These are phyloP conservation scores for Megalurothrips usitatus DNA, from an alignment of 2,888 invertebrate genomes.

Conservation along the genomic window DNA sequence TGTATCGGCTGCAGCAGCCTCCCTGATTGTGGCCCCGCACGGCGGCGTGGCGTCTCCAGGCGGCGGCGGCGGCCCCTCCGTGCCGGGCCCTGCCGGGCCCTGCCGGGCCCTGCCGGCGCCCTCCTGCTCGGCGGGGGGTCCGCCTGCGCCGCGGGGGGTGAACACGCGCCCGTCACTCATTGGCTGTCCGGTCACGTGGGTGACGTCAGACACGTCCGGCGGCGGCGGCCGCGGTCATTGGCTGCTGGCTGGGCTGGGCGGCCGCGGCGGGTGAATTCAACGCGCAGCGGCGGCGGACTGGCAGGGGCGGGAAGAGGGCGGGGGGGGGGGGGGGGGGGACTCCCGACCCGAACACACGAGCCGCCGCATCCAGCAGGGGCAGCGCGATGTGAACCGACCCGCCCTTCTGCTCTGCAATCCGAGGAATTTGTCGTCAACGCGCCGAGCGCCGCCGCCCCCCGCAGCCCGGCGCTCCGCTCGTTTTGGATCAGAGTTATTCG, in stretches of 20 bases:
- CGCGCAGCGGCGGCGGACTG: no score
- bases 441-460: not conserved
- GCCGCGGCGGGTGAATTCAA: no score
- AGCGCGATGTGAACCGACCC: no score
- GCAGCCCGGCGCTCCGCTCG: not conserved
- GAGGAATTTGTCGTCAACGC: not conserved
- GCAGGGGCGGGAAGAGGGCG: no score
- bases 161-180: not conserved
- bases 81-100: no score
- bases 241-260: no score
- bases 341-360: no score
- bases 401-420: not conserved
- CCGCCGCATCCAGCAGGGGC: no score
- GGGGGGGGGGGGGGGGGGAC: no score
- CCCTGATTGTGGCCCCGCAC: not conserved
- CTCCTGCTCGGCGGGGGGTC: no score
- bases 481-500: conserved; percentile 2
- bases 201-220: not conserved
- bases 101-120: no score
- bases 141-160: not conserved
- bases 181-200: not conserved
- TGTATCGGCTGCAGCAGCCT: not conserved
- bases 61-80: not conserved
- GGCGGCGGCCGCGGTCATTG: not conserved
- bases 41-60: not conserved